Evolutionary conservation across 1,140 invertebrate species (phyloP).

Genomic region (Trypoxylus dichotomus): DNA sequence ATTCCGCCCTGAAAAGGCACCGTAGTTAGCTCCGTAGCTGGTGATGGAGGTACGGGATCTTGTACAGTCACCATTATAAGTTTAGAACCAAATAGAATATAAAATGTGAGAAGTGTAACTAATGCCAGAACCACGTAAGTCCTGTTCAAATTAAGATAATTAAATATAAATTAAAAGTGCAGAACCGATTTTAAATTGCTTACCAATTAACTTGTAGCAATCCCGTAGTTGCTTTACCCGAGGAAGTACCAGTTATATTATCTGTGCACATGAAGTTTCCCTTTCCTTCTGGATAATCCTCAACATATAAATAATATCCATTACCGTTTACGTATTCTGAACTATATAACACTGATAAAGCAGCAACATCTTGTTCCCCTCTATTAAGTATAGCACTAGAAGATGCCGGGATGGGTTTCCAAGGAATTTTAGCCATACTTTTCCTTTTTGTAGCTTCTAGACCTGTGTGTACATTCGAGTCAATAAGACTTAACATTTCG

Average conservation of each 20-base stretch:
- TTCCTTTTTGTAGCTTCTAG: constrained; percentile 50
- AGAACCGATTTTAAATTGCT: no score
- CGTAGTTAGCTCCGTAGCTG: no score
- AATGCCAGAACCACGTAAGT: not conserved
- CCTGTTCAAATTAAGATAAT: not conserved
- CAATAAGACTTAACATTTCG: constrained; percentile 49
- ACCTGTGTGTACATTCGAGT: constrained; percentile 46
- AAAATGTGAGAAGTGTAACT: not conserved
- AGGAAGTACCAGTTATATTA: not conserved
- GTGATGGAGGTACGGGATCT: not conserved
- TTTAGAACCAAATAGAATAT: no score
- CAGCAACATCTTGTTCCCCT: constrained; percentile 54
- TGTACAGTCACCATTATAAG: not conserved
- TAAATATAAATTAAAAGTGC: no score
- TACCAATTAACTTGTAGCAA: not conserved
- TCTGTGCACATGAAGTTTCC: not conserved
- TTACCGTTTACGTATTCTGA: constrained; percentile 74
- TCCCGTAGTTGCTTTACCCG: not conserved
- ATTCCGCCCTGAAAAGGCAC: not conserved
- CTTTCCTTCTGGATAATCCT: constrained; percentile 49
- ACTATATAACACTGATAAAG: constrained; percentile 68
- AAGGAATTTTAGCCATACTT: constrained; percentile 63
- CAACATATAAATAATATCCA: constrained; percentile 67
- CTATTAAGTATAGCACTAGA: constrained; percentile 48
- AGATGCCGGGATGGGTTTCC: constrained; percentile 66